Evolutionary conservation across 2,797 vertebrate genomes (phyloP).

Genomic region (Cryptoprocta ferox): DNA sequence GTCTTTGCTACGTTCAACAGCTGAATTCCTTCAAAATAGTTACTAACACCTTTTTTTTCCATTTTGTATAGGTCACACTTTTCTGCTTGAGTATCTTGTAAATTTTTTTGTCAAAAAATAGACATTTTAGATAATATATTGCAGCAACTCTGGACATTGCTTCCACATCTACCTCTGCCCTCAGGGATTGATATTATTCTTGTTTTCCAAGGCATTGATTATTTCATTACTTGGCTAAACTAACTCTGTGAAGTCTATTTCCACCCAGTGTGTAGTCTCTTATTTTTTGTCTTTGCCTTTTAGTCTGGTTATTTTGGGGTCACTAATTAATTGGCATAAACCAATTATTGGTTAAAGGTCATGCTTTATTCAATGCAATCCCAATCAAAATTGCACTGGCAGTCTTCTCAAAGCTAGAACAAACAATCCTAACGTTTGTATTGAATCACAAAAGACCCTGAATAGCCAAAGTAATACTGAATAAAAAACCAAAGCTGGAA

Average conservation of each 20-base stretch:
- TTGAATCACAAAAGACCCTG: too few species aligned
- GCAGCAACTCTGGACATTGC: neutral
- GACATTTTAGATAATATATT: neutral
- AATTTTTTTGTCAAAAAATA: neutral
- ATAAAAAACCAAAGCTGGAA: too few species aligned
- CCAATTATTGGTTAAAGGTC: neutral
- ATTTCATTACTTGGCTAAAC: slow-evolving; percentile 30
- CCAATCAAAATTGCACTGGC: too few species aligned
- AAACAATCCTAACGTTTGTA: too few species aligned
- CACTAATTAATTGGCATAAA: neutral
- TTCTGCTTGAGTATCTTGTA: neutral
- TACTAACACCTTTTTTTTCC: neutral
- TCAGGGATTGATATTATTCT: neutral
- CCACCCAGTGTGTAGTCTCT: neutral
- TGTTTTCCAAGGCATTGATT: neutral
- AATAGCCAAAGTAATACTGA: too few species aligned
- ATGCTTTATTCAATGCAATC: too few species aligned
- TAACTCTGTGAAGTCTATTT: neutral
- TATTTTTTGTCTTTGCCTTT: neutral
- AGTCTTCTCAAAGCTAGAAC: too few species aligned
- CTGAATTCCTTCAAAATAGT: neutral
- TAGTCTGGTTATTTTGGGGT: neutral
- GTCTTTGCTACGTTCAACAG: neutral
- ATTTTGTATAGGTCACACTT: neutral
- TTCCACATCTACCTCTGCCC: neutral